Evolutionary conservation across 2,888 invertebrate genomes (phyloP).

Genomic region (Eurytoma californica): DNA sequence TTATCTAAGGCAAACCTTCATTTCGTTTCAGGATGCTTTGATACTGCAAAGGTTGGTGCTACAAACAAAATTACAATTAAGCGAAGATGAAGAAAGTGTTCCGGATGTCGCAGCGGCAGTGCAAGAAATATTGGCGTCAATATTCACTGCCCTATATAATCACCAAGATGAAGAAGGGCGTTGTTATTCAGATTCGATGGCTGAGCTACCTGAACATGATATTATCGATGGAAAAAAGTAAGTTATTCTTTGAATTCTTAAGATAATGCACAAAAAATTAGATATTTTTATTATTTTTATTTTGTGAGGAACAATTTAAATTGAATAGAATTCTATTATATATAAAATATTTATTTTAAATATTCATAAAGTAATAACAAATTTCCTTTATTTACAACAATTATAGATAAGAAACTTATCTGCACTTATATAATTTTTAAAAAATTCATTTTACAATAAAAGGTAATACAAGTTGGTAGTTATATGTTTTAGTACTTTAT

Average conservation of each 20-base stretch:
- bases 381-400: no score
- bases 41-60: constrained; percentile 93
- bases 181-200: constrained; percentile 96
- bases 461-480: no score
- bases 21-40: constrained; percentile 84
- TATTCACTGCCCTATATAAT: constrained; percentile 96
- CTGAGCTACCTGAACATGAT: constrained; percentile 93
- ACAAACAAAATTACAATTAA: constrained; percentile 92
- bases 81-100: constrained; percentile 89
- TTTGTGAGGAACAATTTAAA: no score
- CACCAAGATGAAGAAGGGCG: constrained; percentile 98
- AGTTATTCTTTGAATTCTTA: constrained; percentile 59
- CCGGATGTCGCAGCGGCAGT: constrained; percentile 93
- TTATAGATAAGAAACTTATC: no score
- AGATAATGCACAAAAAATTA: neutral
- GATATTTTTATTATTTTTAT: no score
- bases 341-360: no score
- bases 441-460: no score
- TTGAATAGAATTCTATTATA: no score
- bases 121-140: constrained; percentile 91
- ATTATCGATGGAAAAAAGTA: constrained; percentile 81
- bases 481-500: neutral
- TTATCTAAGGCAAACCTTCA: constrained; percentile 23
- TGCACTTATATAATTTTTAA: no score
- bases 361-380: no score